These are phyloP conservation scores for Heliconius congener DNA, from an alignment of 1,140 invertebrate genomes.

Conservation along the genomic window DNA sequence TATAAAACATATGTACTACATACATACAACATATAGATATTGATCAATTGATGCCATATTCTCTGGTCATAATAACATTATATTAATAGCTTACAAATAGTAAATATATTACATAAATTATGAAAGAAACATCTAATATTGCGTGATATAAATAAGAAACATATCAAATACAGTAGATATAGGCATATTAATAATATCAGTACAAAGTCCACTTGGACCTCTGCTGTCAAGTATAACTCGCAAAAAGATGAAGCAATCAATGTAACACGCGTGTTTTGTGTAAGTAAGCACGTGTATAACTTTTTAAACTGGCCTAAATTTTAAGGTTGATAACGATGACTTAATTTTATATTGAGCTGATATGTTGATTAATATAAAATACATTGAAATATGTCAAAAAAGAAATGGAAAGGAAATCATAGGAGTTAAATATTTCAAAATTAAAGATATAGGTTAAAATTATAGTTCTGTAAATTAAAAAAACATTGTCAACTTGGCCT, in stretches of 20 bases:
- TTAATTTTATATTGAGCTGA: neutral
- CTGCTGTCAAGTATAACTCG: slow-evolving; percentile 18
- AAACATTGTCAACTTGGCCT: too few relatives aligned
- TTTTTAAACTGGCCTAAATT: slow-evolving; percentile 1
- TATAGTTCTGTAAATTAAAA: too few relatives aligned
- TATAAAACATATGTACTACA: too few relatives aligned
- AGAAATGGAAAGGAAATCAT: neutral
- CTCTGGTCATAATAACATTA: neutral
- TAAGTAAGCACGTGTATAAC: neutral
- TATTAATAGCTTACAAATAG: neutral
- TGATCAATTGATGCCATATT: neutral
- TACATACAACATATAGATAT: too few relatives aligned
- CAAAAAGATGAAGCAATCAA: slow-evolving; percentile 24
- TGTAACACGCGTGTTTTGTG: neutral
- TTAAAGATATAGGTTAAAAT: too few relatives aligned
- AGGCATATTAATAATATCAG: slow-evolving; percentile 25
- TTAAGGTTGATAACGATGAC: neutral
- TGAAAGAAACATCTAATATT: neutral
- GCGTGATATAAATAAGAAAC: slow-evolving; percentile 21
- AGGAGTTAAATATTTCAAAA: too few relatives aligned
- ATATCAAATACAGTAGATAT: slow-evolving; percentile 3
- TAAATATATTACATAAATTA: slow-evolving; percentile 6
- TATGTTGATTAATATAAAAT: too few relatives aligned
- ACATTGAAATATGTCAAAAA: too few relatives aligned
- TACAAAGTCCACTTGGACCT: slow-evolving; percentile 25